Base-by-base conservation (phyloP, 2,888 invertebrate genomes). In the Callyntrura sp. region DNA sequence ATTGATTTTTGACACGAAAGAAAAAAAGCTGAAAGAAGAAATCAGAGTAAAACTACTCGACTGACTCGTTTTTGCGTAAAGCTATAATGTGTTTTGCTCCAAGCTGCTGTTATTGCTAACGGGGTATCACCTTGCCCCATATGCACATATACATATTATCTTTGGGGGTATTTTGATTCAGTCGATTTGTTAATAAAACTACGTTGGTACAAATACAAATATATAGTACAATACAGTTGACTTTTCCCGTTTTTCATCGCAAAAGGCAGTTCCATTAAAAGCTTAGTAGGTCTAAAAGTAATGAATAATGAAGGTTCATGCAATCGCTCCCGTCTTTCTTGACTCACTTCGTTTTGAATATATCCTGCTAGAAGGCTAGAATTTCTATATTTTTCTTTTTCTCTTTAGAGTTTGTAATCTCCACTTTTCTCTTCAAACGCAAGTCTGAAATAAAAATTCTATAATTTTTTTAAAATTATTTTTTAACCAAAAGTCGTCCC, bases 1-100 rank as follows among this genome's bases (percentile, higher is more conserved):
- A 68, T 68, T 68, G 68, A 68, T 68, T 68, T 68, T 68, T 68
- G 68, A 68, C 68, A 68, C 68, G 68, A 43, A 68, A 28, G 43
- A 68, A 57, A 68, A 57, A 51, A 11, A 65, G 68, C 68, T 20
- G 3, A 14, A 68, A 68, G n/a, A 68, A 43, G 35, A 68, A 68
- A 68, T 5, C 3, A 6, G 35, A 8, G 43, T 35, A 35, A 6
- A 35, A 2, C 35, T 35, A 35, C 3, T 35, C 14, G 35, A 68
- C 20, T 25, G 25, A 62, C 11, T 62, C 20, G 62, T 62, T 9
- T 25, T 14, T 14, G 23, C 23, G 9, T 62, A 25, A 25, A n/a
- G 0, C 62, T n/a, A 17, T 2, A 57, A 17, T 1, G 17, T 57
- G 17, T 0, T 35, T 35, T 35, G 35, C 35, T 35, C 6, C 35